phyloP scores from a whole-genome alignment of 2,113 vertebrate species.

The Notothenia coriiceps region DNA sequence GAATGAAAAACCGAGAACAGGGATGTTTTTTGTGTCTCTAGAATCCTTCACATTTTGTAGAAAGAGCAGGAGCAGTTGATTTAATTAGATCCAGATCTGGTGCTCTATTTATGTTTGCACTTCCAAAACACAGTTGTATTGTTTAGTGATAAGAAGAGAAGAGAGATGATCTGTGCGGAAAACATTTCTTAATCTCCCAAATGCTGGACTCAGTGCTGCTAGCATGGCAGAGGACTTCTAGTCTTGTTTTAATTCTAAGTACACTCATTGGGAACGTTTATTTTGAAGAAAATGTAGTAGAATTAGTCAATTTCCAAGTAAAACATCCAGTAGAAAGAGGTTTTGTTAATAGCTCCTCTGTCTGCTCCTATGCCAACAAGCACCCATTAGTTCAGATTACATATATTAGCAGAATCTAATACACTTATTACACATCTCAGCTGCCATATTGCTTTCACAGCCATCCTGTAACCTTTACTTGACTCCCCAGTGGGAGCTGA shows the following conservation, averaged over 20 bases:
- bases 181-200: neutral
- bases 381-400: slow-evolving; percentile 22
- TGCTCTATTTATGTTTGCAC: too few species aligned
- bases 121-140: neutral
- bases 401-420: slow-evolving; percentile 45
- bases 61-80: neutral
- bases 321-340: neutral
- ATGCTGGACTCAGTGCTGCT: neutral
- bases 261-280: neutral
- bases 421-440: slow-evolving; percentile 40
- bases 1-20: neutral
- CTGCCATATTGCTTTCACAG: slow-evolving; percentile 41
- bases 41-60: neutral
- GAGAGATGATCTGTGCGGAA: neutral
- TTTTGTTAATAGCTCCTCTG: slow-evolving; percentile 3
- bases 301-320: neutral
- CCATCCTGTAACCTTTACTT: slow-evolving; percentile 48
- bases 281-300: neutral
- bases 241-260: neutral
- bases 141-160: slow-evolving; percentile 2
- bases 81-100: too few species aligned
- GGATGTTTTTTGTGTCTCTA: neutral
- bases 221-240: neutral
- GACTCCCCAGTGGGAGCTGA: slow-evolving; percentile 35
- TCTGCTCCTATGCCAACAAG: neutral